Evolutionary conservation across 2,888 invertebrate species (phyloP).

Genomic region (Cheilosia urbana): DNA sequence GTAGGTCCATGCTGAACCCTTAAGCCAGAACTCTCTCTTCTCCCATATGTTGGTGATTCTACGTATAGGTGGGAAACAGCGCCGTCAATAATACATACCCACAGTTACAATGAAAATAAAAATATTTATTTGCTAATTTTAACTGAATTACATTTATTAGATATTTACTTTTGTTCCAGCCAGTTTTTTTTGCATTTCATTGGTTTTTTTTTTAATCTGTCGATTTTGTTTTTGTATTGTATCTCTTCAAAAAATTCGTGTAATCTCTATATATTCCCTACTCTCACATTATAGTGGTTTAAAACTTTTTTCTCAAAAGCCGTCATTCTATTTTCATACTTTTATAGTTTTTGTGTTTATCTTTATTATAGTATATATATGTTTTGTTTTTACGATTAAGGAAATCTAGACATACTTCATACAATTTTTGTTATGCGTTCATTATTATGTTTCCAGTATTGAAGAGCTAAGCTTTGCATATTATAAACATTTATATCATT

Average conservation of each 20-base stretch:
- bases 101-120: conserved; percentile 44
- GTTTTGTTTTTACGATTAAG: conserved; percentile 2
- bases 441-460: conserved; percentile 1
- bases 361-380: background rate
- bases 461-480: conserved; percentile 16
- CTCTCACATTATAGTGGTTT: conserved; percentile 15
- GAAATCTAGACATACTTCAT: conserved; percentile 7
- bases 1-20: too few species aligned
- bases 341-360: conserved; percentile 13
- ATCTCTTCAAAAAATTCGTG: conserved; percentile 33
- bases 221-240: conserved; percentile 37
- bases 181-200: conserved; percentile 4
- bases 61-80: too few species aligned
- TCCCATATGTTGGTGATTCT: too few species aligned
- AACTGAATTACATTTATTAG: conserved; percentile 53
- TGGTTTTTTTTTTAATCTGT: conserved; percentile 33
- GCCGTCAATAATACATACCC: background rate
- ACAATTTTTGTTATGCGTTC: background rate
- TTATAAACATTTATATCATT: conserved; percentile 12
- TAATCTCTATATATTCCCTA: conserved; percentile 36
- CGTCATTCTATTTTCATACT: conserved; percentile 5
- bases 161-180: conserved; percentile 35
- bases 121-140: conserved; percentile 50
- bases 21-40: too few species aligned
- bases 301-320: conserved; percentile 11